Evolutionary conservation across 2,888 invertebrate genomes (phyloP), one percentile per base, ranked within the genome.

Genomic region (Cataglyphis cursor): DNA sequence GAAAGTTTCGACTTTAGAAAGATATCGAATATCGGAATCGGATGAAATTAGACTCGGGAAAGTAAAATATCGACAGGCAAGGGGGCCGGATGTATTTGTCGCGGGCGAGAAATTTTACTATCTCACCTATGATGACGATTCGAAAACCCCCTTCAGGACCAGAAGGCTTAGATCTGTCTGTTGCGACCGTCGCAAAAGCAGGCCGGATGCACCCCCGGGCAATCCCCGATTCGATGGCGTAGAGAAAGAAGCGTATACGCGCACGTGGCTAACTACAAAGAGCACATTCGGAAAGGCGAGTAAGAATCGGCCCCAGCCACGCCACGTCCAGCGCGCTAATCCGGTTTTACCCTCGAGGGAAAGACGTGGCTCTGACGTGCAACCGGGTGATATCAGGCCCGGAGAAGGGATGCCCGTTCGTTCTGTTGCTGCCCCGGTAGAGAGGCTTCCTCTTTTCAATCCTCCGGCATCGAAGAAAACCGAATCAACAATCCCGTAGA

Each of bases 351-450:
- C 92, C 92, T 82, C 86, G 90, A 87, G 94, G 93, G 90, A 89
- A 87, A 88, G 91, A 92, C 91, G 90, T 93, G 94, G 87, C 89
- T 90, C 90, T 93, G 93, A 94, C 94, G 90, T 91, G 90, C 44
- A 73, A 73, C 44, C 75, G 82, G 59, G 74, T 68, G 65, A 75
- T 74, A 64, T 62, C 64, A 54, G 62, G 24, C 41, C 31, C 41
- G 38, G 24, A n/a, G n/a, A 62, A 64, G 74, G 74, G 81, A 51
- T 75, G 75, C 35, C 28, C 66, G 80, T 44, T 65, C 65, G 64
- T 44, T 35, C n/a, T 70, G 62, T 68, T 48, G 54, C 64, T 64
- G 73, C 48, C 35, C 48, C 35, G 48, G 68, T 54, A 35, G 35
- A 35, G 35, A 31, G 31, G 31, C 38, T 44, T 70, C 73, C 31